Evolutionary conservation across 2,797 vertebrate species (phyloP).

Genomic region (Notoglanidium macrostoma): DNA sequence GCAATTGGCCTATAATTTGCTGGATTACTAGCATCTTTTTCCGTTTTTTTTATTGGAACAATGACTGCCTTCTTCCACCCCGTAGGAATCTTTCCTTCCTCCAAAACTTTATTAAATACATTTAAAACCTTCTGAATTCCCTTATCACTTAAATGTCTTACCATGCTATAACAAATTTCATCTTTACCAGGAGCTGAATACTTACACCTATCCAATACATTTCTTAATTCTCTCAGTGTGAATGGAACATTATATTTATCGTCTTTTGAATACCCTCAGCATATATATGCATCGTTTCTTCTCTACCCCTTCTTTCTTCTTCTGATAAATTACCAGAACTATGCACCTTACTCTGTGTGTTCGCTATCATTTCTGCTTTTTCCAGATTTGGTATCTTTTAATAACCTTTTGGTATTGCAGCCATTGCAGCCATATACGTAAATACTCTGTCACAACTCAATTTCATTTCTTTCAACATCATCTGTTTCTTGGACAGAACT

Average conservation of each 20-base stretch:
- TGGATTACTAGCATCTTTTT: not conserved
- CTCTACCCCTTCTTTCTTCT: not conserved
- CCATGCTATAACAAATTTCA: conserved; percentile 23
- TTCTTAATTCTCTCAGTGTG: not conserved
- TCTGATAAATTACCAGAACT: conserved; percentile 3
- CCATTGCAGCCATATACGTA: no score
- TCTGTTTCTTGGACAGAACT: not conserved
- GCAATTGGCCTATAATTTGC: not conserved
- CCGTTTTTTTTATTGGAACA: conserved; percentile 1
- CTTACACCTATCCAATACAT: not conserved
- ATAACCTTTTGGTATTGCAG: no score
- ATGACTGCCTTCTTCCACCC: conserved; percentile 5
- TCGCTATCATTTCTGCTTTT: not conserved
- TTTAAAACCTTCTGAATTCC: not conserved
- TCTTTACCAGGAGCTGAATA: not conserved
- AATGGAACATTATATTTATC: not conserved
- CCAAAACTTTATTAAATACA: not conserved
- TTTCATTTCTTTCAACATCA: not conserved
- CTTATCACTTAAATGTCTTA: not conserved
- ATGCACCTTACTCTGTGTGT: not conserved
- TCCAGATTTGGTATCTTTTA: not conserved
- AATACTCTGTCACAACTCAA: no score
- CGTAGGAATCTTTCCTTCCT: not conserved
- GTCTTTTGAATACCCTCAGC: not conserved
- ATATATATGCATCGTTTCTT: not conserved